These are phyloP conservation scores for Meteorus sp. DNA, from an alignment of 1,140 invertebrate species.

Conservation along the genomic window DNA sequence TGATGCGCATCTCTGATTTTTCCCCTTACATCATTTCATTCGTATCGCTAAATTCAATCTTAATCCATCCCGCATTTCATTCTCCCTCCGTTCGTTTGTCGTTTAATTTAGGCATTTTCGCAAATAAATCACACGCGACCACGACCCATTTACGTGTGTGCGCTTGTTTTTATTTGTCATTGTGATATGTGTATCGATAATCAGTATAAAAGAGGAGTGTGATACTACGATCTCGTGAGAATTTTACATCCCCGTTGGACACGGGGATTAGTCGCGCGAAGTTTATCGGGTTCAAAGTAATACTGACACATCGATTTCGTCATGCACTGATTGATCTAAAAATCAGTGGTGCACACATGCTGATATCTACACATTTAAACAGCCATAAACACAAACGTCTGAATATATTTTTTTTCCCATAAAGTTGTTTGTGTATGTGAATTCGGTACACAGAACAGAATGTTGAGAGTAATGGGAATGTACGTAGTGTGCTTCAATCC, in stretches of 20 bases:
- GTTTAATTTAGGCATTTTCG: constrained; percentile 16
- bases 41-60: constrained; percentile 16
- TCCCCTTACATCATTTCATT: constrained; percentile 12
- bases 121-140: constrained; percentile 34
- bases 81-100: background rate
- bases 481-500: constrained; percentile 33
- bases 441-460: constrained; percentile 26
- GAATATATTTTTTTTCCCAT: constrained; percentile 25
- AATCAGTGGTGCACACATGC: background rate
- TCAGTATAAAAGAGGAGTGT: background rate
- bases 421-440: constrained; percentile 24
- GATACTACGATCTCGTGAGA: constrained; percentile 40
- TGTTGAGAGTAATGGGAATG: background rate
- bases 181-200: background rate
- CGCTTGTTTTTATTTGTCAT: background rate
- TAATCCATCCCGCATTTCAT: constrained; percentile 22
- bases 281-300: constrained; percentile 18
- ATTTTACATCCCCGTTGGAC: constrained; percentile 43
- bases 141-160: background rate
- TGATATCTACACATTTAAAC: no score
- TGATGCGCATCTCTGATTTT: no score
- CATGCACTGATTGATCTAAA: constrained; percentile 2
- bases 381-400: no score
- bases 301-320: constrained; percentile 18
- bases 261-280: constrained; percentile 43